Base-by-base conservation (phyloP, 2,888 invertebrate species). In the Argynnis bischoffii region DNA sequence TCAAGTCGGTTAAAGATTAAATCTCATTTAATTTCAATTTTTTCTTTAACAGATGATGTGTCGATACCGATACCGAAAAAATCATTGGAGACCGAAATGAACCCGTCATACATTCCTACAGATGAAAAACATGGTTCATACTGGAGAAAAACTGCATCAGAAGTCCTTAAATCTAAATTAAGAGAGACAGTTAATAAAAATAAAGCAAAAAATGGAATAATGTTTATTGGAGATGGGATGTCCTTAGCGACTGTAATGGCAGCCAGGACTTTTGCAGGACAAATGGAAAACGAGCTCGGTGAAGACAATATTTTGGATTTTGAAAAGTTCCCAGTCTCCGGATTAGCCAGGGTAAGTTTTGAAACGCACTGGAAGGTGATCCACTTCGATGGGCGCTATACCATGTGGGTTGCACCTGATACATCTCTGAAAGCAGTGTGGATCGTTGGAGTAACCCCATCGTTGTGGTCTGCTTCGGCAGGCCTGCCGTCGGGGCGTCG, bases 211-310 rank as follows among this genome's bases (percentile, higher is more conserved):
- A 97, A 97, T 81, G 94, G 96, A 0, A 95, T 96, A 60, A 79
- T 96, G 73, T 96, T 96, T 77, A 86, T 96, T 55, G 97, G 97
- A 0, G 97, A 97, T 81, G 97, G 97, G 0, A 96, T 97, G 96
- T 96, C 96, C 0, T 82, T 96, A 57, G 93, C 96, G 0, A 97
- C 97, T 0, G 84, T 96, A 16, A 95, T 95, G 78, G 96, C 96
- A 0, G 94, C 96, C 0, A 93, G 96, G 75, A 95, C 95, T 0
- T 95, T 94, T 78, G 92, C 93, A 53, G 96, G 96, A 0, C 95
- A 96, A 79, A 78, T 93, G 70, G 86, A 93, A 2, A 83, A 84
- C 1, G 84, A 86, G 3, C 75, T 90, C 13, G 96, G 96, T 0
- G 96, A 96, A 82, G 95, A 95, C 60, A 90, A 92, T 0, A 80